phyloP scores from a whole-genome alignment of 2,888 invertebrate genomes.

The Steinernema hermaphroditum region DNA sequence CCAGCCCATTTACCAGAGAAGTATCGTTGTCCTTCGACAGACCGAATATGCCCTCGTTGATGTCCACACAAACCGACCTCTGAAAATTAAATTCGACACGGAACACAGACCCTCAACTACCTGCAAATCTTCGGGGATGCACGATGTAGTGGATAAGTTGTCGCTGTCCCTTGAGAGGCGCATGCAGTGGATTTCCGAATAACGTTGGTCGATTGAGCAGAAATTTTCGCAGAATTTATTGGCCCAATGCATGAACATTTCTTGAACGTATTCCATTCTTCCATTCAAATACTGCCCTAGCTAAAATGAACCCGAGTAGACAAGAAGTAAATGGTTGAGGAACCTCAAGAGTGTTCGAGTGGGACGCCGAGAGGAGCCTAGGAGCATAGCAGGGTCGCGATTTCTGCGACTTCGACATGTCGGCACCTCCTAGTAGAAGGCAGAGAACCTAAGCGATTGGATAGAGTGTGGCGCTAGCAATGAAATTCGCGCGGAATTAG shows the following conservation, averaged over 20 bases:
- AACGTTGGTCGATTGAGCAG: background rate
- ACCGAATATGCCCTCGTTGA: background rate
- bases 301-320: background rate
- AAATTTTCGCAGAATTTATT: background rate
- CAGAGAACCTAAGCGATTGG: background rate
- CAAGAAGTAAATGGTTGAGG: background rate
- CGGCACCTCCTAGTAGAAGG: background rate
- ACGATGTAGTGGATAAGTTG: background rate
- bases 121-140: background rate
- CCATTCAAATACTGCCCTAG: background rate
- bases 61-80: background rate
- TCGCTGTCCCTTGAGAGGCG: constrained; percentile 15
- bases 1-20: background rate
- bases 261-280: background rate
- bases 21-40: background rate
- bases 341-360: background rate
- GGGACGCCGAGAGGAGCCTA: background rate
- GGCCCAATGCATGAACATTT: constrained; percentile 1
- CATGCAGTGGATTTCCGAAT: constrained; percentile 5
- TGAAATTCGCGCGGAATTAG: too few species aligned
- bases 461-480: too few species aligned
- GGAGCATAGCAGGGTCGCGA: background rate
- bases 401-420: constrained; percentile 3
- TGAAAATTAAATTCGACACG: background rate
- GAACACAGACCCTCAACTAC: background rate